Base-by-base conservation (phyloP, 2,113 vertebrate species). In the Lota lota region DNA sequence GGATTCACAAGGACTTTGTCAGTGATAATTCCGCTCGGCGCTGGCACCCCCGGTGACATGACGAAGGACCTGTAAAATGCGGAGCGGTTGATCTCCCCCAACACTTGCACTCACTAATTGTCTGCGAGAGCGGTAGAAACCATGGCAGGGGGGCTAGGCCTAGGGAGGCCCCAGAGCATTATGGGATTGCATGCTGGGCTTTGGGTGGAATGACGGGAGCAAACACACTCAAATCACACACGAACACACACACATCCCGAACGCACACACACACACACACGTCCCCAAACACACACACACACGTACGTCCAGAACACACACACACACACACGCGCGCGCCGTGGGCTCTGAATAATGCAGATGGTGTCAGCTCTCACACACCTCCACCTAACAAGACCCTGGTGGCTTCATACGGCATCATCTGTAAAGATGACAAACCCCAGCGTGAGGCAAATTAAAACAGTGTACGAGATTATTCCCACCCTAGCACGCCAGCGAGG, bases 351-450 rank as follows among this genome's bases (percentile, higher is more conserved):
- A 87, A 90, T 86, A 89, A 90, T 89, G 84, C 79, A 90, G 87
- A 89, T 90, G 79, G 64, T 79, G 78, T 85, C 82, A 84, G 74
- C 73, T 70, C 77, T 84, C 83, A 83, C 79, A 86, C 74, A 75
- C 73, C 65, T 82, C 87, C 53, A 79, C 81, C 85, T 91, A 91
- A 92, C 89, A 89, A 92, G 88, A 82, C 88, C 85, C 89, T 76
- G 74, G 86, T 79, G 87, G 84, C 66, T 86, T 84, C 85, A 77
- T 73, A 77, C 68, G 68, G 81, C 74, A 80, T 87, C 87, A 83
- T 84, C 81, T 85, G 81, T 80, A 85, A 85, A 80, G 54, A 77
- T 87, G 80, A 85, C 81, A 85, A 86, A 88, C 87, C 85, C 78
- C 80, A 83, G 82, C 74, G 53, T 89, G 84, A 87, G 77, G 83